Evolutionary conservation across 2,113 vertebrate genomes (phyloP).

Genomic region (Motacilla alba): DNA sequence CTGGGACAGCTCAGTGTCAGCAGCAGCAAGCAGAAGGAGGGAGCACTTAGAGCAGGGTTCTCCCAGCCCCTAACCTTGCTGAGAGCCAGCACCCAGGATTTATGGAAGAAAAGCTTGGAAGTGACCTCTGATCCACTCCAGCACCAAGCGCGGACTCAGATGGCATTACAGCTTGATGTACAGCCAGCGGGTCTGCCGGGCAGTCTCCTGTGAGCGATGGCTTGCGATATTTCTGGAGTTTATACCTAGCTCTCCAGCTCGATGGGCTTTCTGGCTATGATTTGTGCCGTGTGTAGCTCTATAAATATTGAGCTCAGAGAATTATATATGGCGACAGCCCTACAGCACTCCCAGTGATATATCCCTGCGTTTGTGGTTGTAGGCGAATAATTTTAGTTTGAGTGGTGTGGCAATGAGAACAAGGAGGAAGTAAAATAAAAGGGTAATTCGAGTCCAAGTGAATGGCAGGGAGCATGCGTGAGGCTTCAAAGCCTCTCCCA

Average conservation of each 20-base stretch:
- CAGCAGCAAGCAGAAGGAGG: not conserved
- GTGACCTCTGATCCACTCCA: constrained; percentile 62
- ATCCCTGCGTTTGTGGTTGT: constrained; percentile 51
- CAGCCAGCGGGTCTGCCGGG: constrained; percentile 22
- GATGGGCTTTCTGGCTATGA: constrained; percentile 56
- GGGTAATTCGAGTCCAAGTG: constrained; percentile 27
- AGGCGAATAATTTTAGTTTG: constrained; percentile 62
- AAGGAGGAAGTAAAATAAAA: constrained; percentile 61
- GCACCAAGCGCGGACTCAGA: constrained; percentile 13
- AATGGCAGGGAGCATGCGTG: constrained; percentile 17
- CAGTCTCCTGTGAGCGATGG: constrained; percentile 62
- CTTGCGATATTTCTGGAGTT: constrained; percentile 68
- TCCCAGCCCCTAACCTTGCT: constrained; percentile 49
- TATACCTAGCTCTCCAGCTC: constrained; percentile 66
- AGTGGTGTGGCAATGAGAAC: constrained; percentile 61
- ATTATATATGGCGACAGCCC: constrained; percentile 67
- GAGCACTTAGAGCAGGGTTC: not conserved
- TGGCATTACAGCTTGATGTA: constrained; percentile 66
- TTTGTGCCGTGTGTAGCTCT: constrained; percentile 56
- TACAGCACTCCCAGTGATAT: constrained; percentile 64
- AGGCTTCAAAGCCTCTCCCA: not conserved
- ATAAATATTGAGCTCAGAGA: constrained; percentile 66
- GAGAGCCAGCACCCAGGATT: constrained; percentile 28
- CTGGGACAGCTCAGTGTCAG: not conserved
- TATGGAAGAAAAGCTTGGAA: constrained; percentile 61